Conservation (phyloP, 2,797 vertebrate genomes). For the Myiotriccus ornatus region DNA sequence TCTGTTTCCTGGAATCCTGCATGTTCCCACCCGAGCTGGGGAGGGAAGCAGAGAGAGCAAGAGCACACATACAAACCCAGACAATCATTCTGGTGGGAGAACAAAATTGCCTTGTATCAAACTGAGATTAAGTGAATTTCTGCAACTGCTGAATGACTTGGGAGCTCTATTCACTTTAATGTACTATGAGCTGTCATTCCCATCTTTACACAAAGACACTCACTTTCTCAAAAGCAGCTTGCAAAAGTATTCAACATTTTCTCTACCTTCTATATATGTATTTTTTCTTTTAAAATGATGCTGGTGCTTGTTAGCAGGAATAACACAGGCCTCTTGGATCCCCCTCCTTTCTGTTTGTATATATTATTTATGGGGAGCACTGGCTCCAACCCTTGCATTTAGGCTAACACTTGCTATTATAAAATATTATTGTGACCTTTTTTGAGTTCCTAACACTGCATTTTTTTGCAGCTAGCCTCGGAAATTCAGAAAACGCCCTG, state of each 20-base stretch:
- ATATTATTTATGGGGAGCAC: conserved; percentile 24
- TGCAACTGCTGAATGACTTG: conserved; percentile 43
- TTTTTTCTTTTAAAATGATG: conserved; percentile 11
- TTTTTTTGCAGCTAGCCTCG: not conserved
- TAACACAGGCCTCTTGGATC: not conserved
- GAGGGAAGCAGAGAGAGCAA: not conserved
- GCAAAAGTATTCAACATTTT: conserved; percentile 17
- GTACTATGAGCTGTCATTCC: conserved; percentile 54
- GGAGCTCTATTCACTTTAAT: conserved; percentile 56
- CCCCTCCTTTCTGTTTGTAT: not conserved
- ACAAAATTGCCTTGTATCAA: not conserved
- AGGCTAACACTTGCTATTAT: not conserved
- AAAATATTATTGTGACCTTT: conserved; percentile 40
- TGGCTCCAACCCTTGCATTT: not conserved
- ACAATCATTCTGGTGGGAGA: not conserved
- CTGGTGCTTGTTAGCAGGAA: not conserved
- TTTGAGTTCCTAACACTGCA: not conserved
- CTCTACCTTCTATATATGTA: not conserved
- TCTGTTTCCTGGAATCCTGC: not conserved
- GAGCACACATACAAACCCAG: not conserved
- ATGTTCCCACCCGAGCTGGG: not conserved
- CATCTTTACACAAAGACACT: conserved; percentile 41
- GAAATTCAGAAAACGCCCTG: conserved; percentile 10
- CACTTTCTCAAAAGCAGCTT: conserved; percentile 30
- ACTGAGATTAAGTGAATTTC: conserved; percentile 35